A percentile compares a stretch with the other conserved stretches of the same genome.
These are phyloP conservation scores for Siniperca chuatsi DNA, from an alignment of 2,113 vertebrate species.

Conservation along the genomic window DNA sequence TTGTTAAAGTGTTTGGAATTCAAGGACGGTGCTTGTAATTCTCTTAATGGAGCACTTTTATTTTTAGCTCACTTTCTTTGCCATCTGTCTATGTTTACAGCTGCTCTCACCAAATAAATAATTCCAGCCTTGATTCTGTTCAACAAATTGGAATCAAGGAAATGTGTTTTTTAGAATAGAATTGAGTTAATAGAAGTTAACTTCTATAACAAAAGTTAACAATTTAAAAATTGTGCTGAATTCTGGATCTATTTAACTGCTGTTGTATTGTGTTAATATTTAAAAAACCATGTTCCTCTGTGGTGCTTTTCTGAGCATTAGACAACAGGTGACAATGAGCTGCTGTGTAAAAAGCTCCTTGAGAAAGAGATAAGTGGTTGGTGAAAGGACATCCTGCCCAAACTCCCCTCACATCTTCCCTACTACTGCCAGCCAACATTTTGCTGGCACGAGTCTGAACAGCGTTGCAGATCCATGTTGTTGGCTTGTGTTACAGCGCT, in stretches of 20 bases:
- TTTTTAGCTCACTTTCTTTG: constrained; percentile 24
- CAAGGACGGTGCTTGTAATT: background rate
- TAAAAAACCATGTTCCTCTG: background rate
- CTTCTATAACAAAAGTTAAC: background rate
- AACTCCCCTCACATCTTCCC: background rate
- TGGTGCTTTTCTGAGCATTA: background rate
- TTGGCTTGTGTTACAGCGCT: constrained; percentile 27
- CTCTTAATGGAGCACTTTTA: constrained; percentile 9
- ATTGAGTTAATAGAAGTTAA: background rate
- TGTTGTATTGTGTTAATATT: background rate
- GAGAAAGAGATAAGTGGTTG: background rate
- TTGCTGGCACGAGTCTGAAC: constrained; percentile 1
- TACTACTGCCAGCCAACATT: constrained; percentile 15
- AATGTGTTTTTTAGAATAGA: background rate
- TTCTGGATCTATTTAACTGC: background rate
- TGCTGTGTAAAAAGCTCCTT: background rate
- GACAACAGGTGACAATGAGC: background rate
- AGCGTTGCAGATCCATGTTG: background rate
- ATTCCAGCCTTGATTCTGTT: constrained; percentile 23
- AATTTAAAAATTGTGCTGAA: background rate
- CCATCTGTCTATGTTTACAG: constrained; percentile 48
- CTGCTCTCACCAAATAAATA: constrained; percentile 21
- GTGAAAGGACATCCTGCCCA: background rate
- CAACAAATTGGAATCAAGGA: constrained; percentile 1
- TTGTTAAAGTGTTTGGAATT: background rate